Evolutionary conservation across 1,140 invertebrate species (phyloP).

Genomic region (Apis mellifera): DNA sequence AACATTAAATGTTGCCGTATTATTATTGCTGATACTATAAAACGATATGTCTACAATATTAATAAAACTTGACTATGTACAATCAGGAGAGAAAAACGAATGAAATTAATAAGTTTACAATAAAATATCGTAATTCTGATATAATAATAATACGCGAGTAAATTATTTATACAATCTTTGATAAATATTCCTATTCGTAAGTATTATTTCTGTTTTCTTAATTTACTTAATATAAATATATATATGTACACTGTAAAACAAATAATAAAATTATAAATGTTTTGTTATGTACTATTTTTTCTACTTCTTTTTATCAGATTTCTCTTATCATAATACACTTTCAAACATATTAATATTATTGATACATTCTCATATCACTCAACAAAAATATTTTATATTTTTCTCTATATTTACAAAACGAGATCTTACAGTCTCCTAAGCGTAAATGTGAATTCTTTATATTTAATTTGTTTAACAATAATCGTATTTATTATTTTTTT

Average conservation of each 20-base stretch:
- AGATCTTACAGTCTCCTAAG: conserved; percentile 36
- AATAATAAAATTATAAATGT: conserved; percentile 28
- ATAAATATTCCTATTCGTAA: conserved; percentile 42
- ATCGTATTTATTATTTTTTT: neutral
- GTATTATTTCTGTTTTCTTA: conserved; percentile 39
- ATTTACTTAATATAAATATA: conserved; percentile 32
- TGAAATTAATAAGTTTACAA: conserved; percentile 1
- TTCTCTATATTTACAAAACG: conserved; percentile 35
- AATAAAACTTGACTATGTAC: conserved; percentile 55
- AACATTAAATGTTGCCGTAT: conserved; percentile 35
- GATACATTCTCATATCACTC: conserved; percentile 9
- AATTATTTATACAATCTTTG: neutral
- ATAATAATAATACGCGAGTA: neutral
- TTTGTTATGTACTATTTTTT: neutral
- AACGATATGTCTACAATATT: conserved; percentile 10
- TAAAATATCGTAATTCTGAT: conserved; percentile 15
- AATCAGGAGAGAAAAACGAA: conserved; percentile 11
- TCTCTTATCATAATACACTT: neutral
- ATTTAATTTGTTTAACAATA: neutral
- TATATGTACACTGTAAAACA: conserved; percentile 31
- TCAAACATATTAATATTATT: conserved; percentile 6
- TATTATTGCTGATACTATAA: conserved; percentile 3
- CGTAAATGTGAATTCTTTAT: conserved; percentile 18
- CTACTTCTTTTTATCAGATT: neutral
- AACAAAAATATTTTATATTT: conserved; percentile 11